Conservation (phyloP, 1,140 invertebrate species). For the Drosophila tropicalis region DNA sequence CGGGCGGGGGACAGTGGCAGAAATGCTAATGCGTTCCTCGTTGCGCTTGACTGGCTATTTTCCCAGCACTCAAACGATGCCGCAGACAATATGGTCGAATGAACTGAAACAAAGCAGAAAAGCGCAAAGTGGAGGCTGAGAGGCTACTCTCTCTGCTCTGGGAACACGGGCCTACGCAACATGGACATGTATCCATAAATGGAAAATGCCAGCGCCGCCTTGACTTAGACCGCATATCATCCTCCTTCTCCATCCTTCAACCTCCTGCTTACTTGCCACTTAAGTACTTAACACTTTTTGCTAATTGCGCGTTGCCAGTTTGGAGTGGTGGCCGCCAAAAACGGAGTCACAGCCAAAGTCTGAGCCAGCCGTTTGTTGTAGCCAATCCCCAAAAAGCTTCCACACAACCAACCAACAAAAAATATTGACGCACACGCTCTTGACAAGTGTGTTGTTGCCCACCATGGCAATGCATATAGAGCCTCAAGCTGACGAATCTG, state of each 20-base stretch:
- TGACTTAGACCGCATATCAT: constrained; percentile 31
- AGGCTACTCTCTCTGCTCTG: constrained; percentile 19
- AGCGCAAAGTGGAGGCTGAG: constrained; percentile 65
- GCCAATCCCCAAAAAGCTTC: constrained; percentile 60
- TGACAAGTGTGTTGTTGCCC: constrained; percentile 66
- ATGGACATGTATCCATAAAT: constrained; percentile 42
- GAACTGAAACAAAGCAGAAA: constrained; percentile 81
- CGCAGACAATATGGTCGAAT: constrained; percentile 77
- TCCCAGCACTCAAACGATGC: constrained; percentile 79
- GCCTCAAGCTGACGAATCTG: constrained; percentile 46
- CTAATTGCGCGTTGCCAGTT: constrained; percentile 66
- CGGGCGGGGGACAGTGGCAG: constrained; percentile 45
- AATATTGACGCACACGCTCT: constrained; percentile 25
- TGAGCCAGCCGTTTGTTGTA: not conserved
- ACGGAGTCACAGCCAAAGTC: constrained; percentile 24
- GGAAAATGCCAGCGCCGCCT: constrained; percentile 49
- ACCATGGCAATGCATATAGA: constrained; percentile 41
- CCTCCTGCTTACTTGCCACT: constrained; percentile 50
- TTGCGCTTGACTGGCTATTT: constrained; percentile 76
- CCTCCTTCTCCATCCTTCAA: constrained; percentile 1
- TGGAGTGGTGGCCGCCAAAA: constrained; percentile 26
- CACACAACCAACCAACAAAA: constrained; percentile 17
- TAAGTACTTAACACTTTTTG: constrained; percentile 81
- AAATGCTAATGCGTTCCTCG: constrained; percentile 80
- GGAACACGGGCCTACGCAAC: constrained; percentile 63